These are phyloP conservation scores for Spea multiplicata DNA, from an alignment of 2,113 vertebrate species.

Conservation along the genomic window DNA sequence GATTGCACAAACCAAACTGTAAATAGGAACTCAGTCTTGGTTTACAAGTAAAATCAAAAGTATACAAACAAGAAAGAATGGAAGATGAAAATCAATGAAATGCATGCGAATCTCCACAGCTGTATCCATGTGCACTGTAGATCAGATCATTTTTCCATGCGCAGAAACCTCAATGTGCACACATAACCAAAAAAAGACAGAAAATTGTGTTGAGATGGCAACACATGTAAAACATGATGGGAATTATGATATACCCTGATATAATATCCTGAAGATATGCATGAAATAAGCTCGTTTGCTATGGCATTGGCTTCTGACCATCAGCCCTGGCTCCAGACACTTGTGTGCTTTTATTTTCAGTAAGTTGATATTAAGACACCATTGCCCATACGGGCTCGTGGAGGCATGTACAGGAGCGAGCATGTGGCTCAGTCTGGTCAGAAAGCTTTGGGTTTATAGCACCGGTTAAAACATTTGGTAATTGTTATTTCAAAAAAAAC, in stretches of 20 bases:
- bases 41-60: no score
- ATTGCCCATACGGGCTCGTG: neutral
- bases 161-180: neutral
- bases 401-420: neutral
- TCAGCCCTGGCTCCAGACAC: conserved; percentile 1
- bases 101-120: no score
- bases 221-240: neutral
- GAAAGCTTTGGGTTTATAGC: conserved; percentile 39
- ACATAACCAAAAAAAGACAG: neutral
- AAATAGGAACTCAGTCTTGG: no score
- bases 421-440: neutral
- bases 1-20: no score
- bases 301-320: neutral
- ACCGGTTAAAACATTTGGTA: conserved; percentile 28
- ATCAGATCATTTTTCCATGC: neutral
- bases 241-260: neutral
- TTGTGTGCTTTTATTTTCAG: neutral
- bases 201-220: neutral
- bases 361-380: neutral
- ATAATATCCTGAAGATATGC: neutral
- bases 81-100: no score
- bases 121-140: no score
- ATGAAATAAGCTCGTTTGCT: neutral
- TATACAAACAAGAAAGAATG: no score
- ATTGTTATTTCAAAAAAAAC: conserved; percentile 22